phyloP scores from a whole-genome alignment of 2,113 vertebrate genomes.

The Epinephelus fuscoguttatus region DNA sequence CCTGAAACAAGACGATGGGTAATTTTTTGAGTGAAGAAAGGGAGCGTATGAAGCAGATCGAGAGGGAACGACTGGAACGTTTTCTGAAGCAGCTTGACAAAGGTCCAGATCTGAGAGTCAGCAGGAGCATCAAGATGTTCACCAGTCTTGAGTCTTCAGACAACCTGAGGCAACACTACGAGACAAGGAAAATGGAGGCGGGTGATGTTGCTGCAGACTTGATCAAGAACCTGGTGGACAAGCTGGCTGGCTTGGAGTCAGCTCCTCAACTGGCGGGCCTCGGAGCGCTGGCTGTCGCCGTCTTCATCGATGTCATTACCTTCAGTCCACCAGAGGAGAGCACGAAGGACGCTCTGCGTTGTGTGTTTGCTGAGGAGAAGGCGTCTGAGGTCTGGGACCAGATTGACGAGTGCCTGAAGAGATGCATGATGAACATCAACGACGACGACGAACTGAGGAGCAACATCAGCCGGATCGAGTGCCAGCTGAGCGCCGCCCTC shows the following conservation, averaged over 20 bases:
- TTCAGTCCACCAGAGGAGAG: neutral
- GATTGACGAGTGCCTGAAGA: constrained; percentile 3
- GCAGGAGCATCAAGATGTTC: neutral
- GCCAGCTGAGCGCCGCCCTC: constrained; percentile 5
- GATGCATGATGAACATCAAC: neutral
- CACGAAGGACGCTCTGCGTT: neutral
- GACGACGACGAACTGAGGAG: neutral
- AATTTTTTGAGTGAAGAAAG: neutral
- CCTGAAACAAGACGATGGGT: neutral
- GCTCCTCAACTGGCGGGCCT: neutral
- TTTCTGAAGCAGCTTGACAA: neutral
- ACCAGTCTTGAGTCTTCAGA: neutral
- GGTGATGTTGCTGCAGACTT: neutral
- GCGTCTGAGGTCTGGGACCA: constrained; percentile 3
- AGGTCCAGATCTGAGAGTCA: neutral
- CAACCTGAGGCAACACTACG: neutral
- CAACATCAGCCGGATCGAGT: neutral
- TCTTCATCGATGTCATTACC: neutral
- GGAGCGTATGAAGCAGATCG: too few relatives aligned
- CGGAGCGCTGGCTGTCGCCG: neutral
- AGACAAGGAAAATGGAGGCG: neutral
- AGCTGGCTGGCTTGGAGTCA: neutral
- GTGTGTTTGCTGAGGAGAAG: constrained; percentile 20
- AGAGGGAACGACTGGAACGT: too few relatives aligned
- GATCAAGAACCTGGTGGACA: neutral